These are phyloP conservation scores for Paramormyrops hopkinsi DNA, from an alignment of 2,797 vertebrate genomes.

Conservation along the genomic window DNA sequence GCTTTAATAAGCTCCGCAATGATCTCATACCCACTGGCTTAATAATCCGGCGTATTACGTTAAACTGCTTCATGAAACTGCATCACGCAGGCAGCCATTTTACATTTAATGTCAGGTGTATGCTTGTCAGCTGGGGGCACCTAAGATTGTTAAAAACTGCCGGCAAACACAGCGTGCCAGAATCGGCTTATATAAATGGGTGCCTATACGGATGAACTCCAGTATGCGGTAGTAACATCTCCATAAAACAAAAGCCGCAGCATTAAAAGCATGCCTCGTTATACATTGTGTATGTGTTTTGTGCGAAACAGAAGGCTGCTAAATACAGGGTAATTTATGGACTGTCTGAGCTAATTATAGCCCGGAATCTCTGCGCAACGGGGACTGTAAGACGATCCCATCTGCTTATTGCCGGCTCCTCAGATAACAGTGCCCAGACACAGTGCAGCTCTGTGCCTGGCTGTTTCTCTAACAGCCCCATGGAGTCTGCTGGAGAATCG, in stretches of 20 bases:
- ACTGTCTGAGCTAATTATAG: conserved; percentile 17
- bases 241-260: not conserved
- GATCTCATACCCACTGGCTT: not conserved
- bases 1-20: not conserved
- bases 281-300: not conserved
- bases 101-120: not conserved
- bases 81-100: not conserved
- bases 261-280: not conserved
- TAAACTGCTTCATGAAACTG: not conserved
- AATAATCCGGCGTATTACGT: not conserved
- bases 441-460: not conserved
- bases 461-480: conserved; percentile 12
- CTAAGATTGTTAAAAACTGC: not conserved
- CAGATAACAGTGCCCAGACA: not conserved
- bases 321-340: not conserved
- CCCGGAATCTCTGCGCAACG: not conserved
- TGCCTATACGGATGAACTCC: not conserved
- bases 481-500: conserved; percentile 14
- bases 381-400: conserved; percentile 18
- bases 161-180: not conserved
- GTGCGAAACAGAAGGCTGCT: not conserved
- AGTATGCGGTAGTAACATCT: not conserved
- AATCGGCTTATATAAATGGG: not conserved
- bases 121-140: not conserved
- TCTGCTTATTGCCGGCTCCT: not conserved